Percentiles rank a stretch among this genome's conserved stretches.
Conservation (phyloP, 2,888 invertebrate species). For the Odontocolon sp. region DNA sequence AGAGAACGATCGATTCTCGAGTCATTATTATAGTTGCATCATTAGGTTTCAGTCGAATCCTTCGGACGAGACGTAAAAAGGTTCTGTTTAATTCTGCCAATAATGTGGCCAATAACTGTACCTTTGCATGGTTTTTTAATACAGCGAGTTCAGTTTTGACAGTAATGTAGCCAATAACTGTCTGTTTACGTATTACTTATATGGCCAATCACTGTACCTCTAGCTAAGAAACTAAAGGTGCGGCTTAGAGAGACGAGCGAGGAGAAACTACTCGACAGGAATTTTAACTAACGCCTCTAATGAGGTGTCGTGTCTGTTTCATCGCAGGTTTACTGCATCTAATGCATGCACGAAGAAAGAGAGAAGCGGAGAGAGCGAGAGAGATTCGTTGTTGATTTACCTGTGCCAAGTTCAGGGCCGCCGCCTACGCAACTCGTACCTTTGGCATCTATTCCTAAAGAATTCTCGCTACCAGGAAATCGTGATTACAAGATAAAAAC, state of each 20-base stretch:
- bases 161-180: too few relatives aligned
- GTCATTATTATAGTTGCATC: neutral
- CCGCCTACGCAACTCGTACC: constrained; percentile 53
- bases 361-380: constrained; percentile 7
- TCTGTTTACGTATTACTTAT: too few relatives aligned
- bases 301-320: constrained; percentile 53
- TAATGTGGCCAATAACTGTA: neutral
- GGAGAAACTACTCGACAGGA: constrained; percentile 41
- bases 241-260: constrained; percentile 47
- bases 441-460: constrained; percentile 20
- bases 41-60: constrained; percentile 1
- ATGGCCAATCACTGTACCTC: neutral
- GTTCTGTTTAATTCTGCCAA: neutral
- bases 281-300: constrained; percentile 63
- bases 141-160: too few relatives aligned
- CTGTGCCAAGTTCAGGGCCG: constrained; percentile 61
- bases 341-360: constrained; percentile 40
- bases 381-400: constrained; percentile 51
- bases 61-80: constrained; percentile 11
- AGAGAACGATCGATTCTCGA: constrained; percentile 11
- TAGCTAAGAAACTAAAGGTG: constrained; percentile 36
- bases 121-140: too few relatives aligned
- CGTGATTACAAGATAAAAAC: neutral
- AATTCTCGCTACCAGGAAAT: too few relatives aligned
- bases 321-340: constrained; percentile 6